These are phyloP conservation scores for Heliconius sara DNA, from an alignment of 2,888 invertebrate species.

Conservation along the genomic window DNA sequence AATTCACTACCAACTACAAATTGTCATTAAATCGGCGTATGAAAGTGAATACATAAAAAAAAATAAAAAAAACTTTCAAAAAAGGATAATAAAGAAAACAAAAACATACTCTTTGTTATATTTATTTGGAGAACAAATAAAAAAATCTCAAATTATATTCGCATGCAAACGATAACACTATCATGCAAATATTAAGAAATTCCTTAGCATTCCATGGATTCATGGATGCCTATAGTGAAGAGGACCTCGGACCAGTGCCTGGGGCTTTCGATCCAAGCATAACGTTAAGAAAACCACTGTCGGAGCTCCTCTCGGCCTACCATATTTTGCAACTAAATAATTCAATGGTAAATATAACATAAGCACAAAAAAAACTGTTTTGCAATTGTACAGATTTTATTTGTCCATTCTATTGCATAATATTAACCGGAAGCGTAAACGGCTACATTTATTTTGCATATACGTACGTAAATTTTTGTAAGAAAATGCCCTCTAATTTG, in stretches of 20 bases:
- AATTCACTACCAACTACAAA: neutral
- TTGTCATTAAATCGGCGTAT: neutral
- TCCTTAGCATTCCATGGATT: conserved; percentile 18
- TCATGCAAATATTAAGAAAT: conserved; percentile 73
- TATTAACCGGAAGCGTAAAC: neutral
- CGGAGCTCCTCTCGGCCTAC: conserved; percentile 1
- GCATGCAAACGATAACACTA: conserved; percentile 78
- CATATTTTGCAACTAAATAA: conserved; percentile 50
- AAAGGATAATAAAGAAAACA: conserved; percentile 27
- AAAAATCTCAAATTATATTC: conserved; percentile 62
- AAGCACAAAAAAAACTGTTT: conserved; percentile 34
- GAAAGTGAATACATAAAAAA: neutral
- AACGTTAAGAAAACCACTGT: neutral
- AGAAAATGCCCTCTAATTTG: neutral
- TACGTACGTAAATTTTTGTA: neutral
- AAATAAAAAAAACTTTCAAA: neutral
- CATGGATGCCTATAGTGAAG: neutral
- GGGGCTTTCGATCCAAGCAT: neutral
- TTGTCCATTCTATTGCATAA: neutral
- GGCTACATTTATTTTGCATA: neutral
- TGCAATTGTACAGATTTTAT: neutral
- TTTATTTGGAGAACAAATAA: conserved; percentile 56
- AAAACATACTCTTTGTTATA: conserved; percentile 44
- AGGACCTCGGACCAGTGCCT: neutral
- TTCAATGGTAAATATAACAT: conserved; percentile 49